phyloP scores from a whole-genome alignment of 1,140 invertebrate genomes.

The Hyles euphorbiae region DNA sequence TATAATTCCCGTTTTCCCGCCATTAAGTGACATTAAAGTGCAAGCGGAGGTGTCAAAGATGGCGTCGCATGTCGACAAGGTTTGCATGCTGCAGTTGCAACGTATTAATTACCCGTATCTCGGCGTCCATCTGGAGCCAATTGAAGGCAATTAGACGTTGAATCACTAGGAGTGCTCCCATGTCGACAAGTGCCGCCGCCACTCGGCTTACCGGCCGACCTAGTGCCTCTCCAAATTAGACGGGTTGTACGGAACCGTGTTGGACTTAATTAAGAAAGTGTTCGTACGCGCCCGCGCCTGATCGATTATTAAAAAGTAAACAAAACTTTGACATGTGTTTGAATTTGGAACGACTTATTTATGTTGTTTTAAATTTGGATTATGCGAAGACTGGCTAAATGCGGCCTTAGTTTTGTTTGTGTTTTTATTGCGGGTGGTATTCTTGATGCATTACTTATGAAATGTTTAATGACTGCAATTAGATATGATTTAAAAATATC shows the following conservation, averaged over 20 bases:
- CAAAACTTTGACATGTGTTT: no score
- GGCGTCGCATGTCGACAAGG: constrained; percentile 2
- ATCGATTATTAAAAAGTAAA: no score
- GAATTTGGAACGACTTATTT: no score
- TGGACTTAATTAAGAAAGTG: constrained; percentile 10
- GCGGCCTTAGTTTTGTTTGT: no score
- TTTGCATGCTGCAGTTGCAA: constrained; percentile 17
- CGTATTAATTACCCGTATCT: constrained; percentile 35
- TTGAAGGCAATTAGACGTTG: constrained; percentile 31
- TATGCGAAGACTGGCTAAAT: no score
- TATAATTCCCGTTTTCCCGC: no score
- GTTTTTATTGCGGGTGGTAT: no score
- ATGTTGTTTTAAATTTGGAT: no score
- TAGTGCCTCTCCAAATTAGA: constrained; percentile 8
- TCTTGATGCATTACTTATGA: no score
- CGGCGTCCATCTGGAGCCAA: constrained; percentile 21
- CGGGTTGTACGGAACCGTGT: constrained; percentile 11
- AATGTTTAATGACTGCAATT: no score
- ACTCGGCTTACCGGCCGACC: constrained; percentile 4
- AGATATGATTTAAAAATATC: no score
- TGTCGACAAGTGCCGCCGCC: constrained; percentile 8
- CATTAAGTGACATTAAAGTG: background rate
- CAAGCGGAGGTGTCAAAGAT: background rate
- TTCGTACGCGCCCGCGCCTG: no score
- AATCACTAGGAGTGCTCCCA: constrained; percentile 12